Conservation (phyloP, 2,113 vertebrate species). For the Budorcas taxicolor region DNA sequence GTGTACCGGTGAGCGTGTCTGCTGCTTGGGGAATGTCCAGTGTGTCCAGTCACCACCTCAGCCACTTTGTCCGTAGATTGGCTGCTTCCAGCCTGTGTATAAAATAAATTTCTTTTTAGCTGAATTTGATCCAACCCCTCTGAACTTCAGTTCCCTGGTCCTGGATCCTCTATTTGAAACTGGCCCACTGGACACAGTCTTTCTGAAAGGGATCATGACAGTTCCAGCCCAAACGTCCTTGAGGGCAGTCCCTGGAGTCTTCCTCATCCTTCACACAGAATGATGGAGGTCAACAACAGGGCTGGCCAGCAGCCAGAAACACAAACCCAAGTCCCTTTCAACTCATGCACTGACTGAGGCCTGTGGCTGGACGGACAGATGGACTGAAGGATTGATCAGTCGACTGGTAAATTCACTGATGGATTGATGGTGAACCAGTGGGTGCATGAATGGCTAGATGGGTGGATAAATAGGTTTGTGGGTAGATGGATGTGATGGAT, state of each 20-base stretch:
- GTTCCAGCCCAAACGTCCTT: not conserved
- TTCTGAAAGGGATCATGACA: too few relatives aligned
- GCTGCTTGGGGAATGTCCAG: not conserved
- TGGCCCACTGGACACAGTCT: not conserved
- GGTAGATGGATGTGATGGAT: not conserved
- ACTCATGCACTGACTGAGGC: not conserved
- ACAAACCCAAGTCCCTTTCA: too few relatives aligned
- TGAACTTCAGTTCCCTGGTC: not conserved
- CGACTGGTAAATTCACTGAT: not conserved
- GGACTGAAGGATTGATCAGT: not conserved
- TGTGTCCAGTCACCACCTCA: not conserved
- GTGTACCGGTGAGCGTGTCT: accelerated
- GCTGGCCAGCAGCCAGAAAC: not conserved
- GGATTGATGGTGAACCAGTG: not conserved
- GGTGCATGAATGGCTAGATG: not conserved
- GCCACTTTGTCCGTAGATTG: not conserved
- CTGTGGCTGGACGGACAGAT: not conserved
- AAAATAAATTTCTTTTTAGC: not conserved
- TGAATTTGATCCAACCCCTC: not conserved
- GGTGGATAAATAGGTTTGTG: accelerated
- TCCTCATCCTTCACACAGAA: not conserved
- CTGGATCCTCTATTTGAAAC: not conserved
- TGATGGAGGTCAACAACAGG: accelerated
- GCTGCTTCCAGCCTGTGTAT: not conserved
- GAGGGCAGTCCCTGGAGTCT: not conserved